Evolutionary conservation across 2,888 invertebrate species (phyloP), one percentile per base, ranked within the genome.

Genomic region (Artemia sp.): DNA sequence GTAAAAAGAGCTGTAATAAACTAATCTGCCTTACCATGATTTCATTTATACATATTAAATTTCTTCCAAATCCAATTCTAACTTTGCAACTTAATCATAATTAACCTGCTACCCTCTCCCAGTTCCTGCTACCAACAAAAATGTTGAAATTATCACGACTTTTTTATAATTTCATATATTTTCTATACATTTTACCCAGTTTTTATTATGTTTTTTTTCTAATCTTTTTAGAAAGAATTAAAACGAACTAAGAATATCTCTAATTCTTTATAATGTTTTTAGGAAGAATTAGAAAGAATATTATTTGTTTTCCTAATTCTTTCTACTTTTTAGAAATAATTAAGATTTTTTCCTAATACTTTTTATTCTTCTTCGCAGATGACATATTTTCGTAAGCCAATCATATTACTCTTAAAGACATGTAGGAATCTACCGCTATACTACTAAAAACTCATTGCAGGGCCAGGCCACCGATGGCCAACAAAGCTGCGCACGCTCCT

Each of bases 181-280:
- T 67, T 6, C n/a, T 12, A 67, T 67, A n/a, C n/a, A 58, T 5
- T 58, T 58, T n/a, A 58, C n/a, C 6, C n/a, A 58, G n/a, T 5
- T 58, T n/a, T n/a, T 58, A 58, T 2, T n/a, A 4, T 58, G 58
- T 58, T n/a, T 14, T 58, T n/a, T n/a, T 51, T 12, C 12, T n/a
- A 12, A 38, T 51, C n/a, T n/a, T 12, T 68, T 68, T 68, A 68
- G 50, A 51, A 51, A 51, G 19, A 19, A 11, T 10, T 10, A 51
- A 69, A 70, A 70, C 10, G 9, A 69, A 71, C 12, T 38, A 52
- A 50, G n/a, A 70, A 70, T 38, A 38, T 6, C 6, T 6, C 38
- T 38, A 38, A 38, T 38, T 38, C 38, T 38, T 1, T 38, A 19
- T n/a, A 12, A 38, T 3, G 0, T n/a, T 12, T 68, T 68, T 68